Percentiles rank a stretch among this genome's conserved stretches.
Conservation (phyloP, 2,797 vertebrate genomes). For the Ctenosaura bakeri region DNA sequence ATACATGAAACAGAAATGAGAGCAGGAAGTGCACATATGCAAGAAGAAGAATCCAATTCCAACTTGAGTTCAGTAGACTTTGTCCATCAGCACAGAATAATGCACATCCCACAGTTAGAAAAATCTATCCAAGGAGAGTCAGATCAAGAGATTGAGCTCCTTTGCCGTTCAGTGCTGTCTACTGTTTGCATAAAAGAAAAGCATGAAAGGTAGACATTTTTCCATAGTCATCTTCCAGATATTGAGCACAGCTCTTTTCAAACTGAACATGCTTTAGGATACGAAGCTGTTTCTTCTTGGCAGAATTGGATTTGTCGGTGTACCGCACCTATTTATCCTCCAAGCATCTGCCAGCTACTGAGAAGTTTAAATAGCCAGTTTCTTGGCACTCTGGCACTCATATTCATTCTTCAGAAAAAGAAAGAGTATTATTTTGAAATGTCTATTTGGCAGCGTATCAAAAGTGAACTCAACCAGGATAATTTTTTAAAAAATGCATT, state of each 20-base stretch:
- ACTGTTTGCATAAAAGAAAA: slow-evolving; percentile 14
- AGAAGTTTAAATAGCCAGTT: slow-evolving; percentile 42
- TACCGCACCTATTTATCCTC: slow-evolving; percentile 43
- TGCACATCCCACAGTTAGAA: background rate
- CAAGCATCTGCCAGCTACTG: slow-evolving; percentile 35
- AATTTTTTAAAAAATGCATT: slow-evolving; percentile 34
- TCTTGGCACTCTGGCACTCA: slow-evolving; percentile 23
- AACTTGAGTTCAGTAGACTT: background rate
- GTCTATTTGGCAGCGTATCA: slow-evolving; percentile 52
- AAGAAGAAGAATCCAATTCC: background rate
- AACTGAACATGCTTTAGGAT: slow-evolving; percentile 35
- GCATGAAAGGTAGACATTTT: background rate
- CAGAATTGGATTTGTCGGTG: slow-evolving; percentile 30
- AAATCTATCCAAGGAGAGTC: background rate
- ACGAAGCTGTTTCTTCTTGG: slow-evolving; percentile 40
- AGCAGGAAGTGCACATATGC: background rate
- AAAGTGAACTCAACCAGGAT: slow-evolving; percentile 41
- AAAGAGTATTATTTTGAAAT: slow-evolving; percentile 62
- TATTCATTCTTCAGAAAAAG: slow-evolving; percentile 45
- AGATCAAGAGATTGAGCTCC: too few species aligned
- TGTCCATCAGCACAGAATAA: background rate
- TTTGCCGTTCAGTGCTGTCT: background rate
- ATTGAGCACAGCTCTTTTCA: slow-evolving; percentile 37
- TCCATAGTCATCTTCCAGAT: background rate
- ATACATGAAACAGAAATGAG: background rate